Conservation (phyloP, 2,888 invertebrate species). For the Xestia sexstrigata region DNA sequence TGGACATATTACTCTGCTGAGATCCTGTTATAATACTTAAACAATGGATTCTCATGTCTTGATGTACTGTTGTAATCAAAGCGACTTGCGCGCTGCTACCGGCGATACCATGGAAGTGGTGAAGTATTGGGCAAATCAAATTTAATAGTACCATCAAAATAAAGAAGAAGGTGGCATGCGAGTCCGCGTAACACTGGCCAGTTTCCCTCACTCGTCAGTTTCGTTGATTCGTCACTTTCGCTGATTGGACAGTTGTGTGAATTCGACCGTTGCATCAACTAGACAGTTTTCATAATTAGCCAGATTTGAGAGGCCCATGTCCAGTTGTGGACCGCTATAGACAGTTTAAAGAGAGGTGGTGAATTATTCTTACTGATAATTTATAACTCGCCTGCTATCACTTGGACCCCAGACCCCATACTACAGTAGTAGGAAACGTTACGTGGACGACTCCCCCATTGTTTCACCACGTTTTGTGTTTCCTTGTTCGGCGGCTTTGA, state of each 20-base stretch:
- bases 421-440: conserved; percentile 59
- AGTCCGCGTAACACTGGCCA: too few species aligned
- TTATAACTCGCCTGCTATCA: conserved; percentile 30
- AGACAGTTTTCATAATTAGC: too few species aligned
- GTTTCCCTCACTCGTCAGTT: too few species aligned
- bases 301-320: too few species aligned
- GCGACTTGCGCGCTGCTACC: background rate
- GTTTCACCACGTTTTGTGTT: conserved; percentile 51
- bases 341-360: background rate
- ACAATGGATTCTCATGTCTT: background rate
- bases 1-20: background rate
- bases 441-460: conserved; percentile 60
- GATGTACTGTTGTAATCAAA: background rate
- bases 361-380: background rate
- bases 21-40: background rate
- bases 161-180: background rate
- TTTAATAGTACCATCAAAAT: background rate
- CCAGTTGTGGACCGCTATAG: background rate
- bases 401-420: conserved; percentile 33
- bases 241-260: too few species aligned
- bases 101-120: background rate
- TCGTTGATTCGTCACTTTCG: too few species aligned
- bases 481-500: conserved; percentile 52
- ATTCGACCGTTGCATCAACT: too few species aligned
- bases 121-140: background rate